These are phyloP conservation scores for Drosophila vallismaia DNA, from an alignment of 2,888 invertebrate genomes.

Conservation along the genomic window DNA sequence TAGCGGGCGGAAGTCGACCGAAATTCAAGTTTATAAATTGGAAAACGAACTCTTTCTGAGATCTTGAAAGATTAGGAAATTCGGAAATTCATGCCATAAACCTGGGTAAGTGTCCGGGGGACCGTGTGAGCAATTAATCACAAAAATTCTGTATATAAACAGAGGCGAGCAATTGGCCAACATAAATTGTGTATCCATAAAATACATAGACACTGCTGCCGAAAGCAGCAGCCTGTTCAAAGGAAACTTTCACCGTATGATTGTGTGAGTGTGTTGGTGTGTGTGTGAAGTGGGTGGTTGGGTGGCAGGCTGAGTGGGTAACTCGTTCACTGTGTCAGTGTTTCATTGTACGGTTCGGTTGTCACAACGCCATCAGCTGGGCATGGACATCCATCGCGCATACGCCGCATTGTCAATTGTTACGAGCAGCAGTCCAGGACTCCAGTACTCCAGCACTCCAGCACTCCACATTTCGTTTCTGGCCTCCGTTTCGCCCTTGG, in stretches of 20 bases:
- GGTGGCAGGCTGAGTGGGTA: conserved; percentile 38
- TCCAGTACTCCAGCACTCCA: too few relatives aligned
- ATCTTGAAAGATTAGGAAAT: not conserved
- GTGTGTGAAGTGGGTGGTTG: conserved; percentile 6
- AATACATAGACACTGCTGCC: conserved; percentile 48
- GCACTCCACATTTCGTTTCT: not conserved
- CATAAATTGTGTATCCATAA: conserved; percentile 75
- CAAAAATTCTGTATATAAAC: conserved; percentile 48
- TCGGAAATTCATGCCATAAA: conserved; percentile 38
- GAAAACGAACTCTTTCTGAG: not conserved
- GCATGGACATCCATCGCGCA: conserved; percentile 66
- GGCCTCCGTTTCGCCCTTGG: conserved; percentile 58
- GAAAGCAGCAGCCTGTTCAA: conserved; percentile 42
- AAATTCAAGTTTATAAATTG: conserved; percentile 8
- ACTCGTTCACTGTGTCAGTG: conserved; percentile 78
- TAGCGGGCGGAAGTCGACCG: conserved; percentile 28
- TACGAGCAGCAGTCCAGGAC: conserved; percentile 24
- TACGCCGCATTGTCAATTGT: conserved; percentile 74
- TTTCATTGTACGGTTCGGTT: conserved; percentile 50
- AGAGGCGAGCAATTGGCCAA: conserved; percentile 62
- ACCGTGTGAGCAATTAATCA: conserved; percentile 24
- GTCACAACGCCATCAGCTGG: conserved; percentile 58
- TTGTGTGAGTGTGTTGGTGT: conserved; percentile 23
- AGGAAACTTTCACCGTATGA: conserved; percentile 39
- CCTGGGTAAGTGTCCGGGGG: conserved; percentile 52